Conservation (phyloP, 2,113 vertebrate species). For the Muscicapa adusta region DNA sequence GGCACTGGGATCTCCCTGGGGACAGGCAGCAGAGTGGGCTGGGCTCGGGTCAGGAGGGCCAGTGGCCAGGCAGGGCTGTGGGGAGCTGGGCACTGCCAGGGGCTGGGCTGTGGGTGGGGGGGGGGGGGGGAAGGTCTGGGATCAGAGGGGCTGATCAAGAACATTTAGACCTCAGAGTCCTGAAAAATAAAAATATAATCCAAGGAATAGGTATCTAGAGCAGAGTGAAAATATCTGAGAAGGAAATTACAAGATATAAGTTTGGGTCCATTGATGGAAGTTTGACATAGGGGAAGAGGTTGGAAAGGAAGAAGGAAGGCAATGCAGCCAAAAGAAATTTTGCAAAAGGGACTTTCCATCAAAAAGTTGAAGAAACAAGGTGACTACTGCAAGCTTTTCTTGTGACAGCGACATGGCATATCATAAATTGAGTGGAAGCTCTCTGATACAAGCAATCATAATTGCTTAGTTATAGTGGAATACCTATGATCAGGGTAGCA, state of each 20-base stretch:
- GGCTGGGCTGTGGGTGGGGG: neutral
- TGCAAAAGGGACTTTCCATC: neutral
- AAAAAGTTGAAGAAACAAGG: neutral
- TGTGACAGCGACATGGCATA: neutral
- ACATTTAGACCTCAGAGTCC: neutral
- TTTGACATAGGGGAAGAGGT: neutral
- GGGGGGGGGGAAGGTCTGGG: neutral
- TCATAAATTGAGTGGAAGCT: neutral
- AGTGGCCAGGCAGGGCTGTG: fast-evolving
- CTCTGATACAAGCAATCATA: neutral
- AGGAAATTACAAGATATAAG: neutral
- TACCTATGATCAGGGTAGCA: neutral
- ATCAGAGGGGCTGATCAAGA: neutral
- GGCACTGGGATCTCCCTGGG: neutral
- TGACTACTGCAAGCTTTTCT: neutral
- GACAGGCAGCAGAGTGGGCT: neutral
- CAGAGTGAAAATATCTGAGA: neutral
- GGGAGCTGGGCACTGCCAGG: neutral
- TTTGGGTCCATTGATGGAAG: neutral
- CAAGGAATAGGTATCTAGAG: neutral
- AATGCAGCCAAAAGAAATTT: neutral
- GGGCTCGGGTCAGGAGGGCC: fast-evolving
- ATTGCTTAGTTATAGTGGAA: neutral
- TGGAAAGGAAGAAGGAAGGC: neutral
- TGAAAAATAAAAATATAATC: neutral